Evolutionary conservation across 2,113 vertebrate species (phyloP).

Genomic region (human (Homo sapiens)): DNA sequence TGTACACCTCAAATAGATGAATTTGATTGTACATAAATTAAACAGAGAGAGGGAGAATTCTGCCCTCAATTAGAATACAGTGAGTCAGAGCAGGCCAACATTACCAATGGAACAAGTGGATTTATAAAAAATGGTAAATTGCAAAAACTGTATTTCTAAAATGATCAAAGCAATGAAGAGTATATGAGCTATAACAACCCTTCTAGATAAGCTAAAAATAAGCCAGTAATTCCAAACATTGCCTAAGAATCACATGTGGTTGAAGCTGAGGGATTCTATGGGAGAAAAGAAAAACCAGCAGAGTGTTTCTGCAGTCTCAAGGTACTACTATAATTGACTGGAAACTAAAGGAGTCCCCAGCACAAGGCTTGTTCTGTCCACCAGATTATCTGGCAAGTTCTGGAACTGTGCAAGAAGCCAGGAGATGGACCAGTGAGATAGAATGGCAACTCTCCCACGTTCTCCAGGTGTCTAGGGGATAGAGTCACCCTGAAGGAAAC

Average conservation of each 20-base stretch:
- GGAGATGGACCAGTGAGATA: neutral
- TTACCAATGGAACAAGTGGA: neutral
- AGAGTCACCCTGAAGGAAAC: neutral
- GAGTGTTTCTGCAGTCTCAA: neutral
- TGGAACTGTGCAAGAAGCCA: neutral
- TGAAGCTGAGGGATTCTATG: neutral
- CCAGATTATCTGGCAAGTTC: neutral
- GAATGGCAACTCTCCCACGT: neutral
- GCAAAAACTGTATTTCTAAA: neutral
- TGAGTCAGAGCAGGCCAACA: neutral
- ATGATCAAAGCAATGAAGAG: neutral
- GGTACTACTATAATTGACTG: neutral
- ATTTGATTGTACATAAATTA: neutral
- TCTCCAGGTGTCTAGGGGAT: neutral
- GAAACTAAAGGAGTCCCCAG: neutral
- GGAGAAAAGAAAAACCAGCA: neutral
- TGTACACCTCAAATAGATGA: neutral
- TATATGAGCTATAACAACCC: neutral
- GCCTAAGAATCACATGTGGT: neutral
- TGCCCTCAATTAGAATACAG: neutral
- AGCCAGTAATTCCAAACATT: conserved; percentile 25
- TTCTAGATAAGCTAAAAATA: conserved; percentile 35
- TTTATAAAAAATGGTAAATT: neutral
- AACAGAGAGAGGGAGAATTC: neutral
- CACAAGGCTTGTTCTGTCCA: neutral